Evolutionary conservation across 2,113 vertebrate genomes (phyloP).

Genomic region (Phoxinus phoxinus): DNA sequence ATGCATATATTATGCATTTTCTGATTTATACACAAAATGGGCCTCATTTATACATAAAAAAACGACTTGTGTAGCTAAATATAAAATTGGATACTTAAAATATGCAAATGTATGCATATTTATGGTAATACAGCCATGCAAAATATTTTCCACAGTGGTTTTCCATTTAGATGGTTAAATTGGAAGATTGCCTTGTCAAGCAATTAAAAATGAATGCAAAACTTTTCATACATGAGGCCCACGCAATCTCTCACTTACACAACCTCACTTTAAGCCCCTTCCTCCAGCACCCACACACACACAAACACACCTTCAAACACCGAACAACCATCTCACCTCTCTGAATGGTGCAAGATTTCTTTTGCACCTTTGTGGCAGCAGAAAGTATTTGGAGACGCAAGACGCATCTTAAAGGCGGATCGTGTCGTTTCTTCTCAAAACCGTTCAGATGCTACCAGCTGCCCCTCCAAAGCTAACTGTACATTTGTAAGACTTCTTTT

Average conservation of each 20-base stretch:
- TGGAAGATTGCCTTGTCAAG: background rate
- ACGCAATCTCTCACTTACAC: background rate
- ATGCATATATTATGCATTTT: slow-evolving; percentile 12
- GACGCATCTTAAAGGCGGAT: slow-evolving; percentile 4
- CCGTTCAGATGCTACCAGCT: slow-evolving; percentile 53
- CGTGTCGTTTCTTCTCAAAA: slow-evolving; percentile 58
- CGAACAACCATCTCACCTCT: slow-evolving; percentile 35
- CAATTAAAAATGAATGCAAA: background rate
- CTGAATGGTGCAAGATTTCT: slow-evolving; percentile 30
- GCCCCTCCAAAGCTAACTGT: slow-evolving; percentile 73
- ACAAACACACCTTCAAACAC: background rate
- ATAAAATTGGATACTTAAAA: background rate
- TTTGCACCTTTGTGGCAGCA: slow-evolving; percentile 51
- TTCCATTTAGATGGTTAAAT: background rate
- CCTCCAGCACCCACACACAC: background rate
- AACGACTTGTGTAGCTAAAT: background rate
- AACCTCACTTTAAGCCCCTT: no score
- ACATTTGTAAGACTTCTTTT: slow-evolving; percentile 65
- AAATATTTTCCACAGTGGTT: background rate
- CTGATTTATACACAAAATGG: slow-evolving; percentile 6
- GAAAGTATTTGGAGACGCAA: slow-evolving; percentile 37
- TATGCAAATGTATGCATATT: background rate
- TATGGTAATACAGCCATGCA: background rate
- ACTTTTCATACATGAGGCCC: background rate
- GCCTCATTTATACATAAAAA: slow-evolving; percentile 12